A percentile compares a stretch with the other conserved stretches of the same genome.
Conservation (phyloP, 2,888 invertebrate species). For the Brassicogethes aeneus region DNA sequence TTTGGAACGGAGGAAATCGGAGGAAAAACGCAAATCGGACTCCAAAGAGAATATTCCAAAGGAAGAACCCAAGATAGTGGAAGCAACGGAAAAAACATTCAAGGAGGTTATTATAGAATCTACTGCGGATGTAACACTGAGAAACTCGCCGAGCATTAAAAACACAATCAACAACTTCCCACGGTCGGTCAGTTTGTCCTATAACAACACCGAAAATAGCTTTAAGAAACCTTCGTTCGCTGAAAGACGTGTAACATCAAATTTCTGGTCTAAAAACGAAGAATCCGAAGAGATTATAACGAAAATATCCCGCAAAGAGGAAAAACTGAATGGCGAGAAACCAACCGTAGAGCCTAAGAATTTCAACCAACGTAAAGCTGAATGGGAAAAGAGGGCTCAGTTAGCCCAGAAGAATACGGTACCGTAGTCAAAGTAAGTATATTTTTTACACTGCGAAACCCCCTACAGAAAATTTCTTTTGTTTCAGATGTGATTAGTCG, state of each 20-base stretch:
- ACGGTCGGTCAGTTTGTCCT: constrained; percentile 28
- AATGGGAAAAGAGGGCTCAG: constrained; percentile 71
- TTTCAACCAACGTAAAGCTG: constrained; percentile 64
- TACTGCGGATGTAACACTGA: constrained; percentile 25
- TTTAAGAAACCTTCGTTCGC: constrained; percentile 30
- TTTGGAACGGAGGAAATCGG: background rate
- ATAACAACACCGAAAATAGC: constrained; percentile 20
- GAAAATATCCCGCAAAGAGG: constrained; percentile 25
- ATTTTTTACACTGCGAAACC: no score
- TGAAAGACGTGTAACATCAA: constrained; percentile 32
- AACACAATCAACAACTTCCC: constrained; percentile 29
- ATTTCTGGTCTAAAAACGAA: constrained; percentile 33
- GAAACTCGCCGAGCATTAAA: constrained; percentile 26
- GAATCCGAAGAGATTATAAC: constrained; percentile 24
- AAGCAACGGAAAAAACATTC: constrained; percentile 13
- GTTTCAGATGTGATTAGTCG: background rate
- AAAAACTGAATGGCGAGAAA: constrained; percentile 25
- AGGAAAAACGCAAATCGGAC: constrained; percentile 4
- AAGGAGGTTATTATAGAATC: constrained; percentile 16
- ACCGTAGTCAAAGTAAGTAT: constrained; percentile 1
- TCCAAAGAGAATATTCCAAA: constrained; percentile 4
- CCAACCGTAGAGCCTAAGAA: constrained; percentile 54
- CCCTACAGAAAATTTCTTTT: no score
- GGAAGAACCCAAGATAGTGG: no score
- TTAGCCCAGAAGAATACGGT: constrained; percentile 49